Evolutionary conservation across 1,140 invertebrate genomes (phyloP).

Genomic region (Drosophila bocki): DNA sequence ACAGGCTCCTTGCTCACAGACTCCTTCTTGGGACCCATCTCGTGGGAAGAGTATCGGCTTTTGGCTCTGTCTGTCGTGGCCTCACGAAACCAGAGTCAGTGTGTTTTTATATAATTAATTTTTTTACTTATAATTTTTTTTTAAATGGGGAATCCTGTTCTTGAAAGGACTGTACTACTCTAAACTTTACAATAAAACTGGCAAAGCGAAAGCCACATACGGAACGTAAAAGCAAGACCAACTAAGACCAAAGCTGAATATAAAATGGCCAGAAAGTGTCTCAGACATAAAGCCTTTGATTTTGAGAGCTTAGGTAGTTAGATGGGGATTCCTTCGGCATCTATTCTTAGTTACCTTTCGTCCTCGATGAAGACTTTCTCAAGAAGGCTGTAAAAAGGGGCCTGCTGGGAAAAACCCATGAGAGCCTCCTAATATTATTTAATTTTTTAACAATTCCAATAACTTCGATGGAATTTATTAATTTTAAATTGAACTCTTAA

Average conservation of each 20-base stretch:
- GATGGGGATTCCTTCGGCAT: not conserved
- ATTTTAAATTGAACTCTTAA: too few relatives aligned
- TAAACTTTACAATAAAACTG: slow-evolving; percentile 32
- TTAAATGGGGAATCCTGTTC: not conserved
- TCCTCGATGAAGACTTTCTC: too few relatives aligned
- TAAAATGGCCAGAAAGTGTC: not conserved
- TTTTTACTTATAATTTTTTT: slow-evolving; percentile 45
- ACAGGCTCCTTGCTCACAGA: not conserved
- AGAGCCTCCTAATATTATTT: too few relatives aligned
- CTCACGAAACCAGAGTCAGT: not conserved
- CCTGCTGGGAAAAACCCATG: too few relatives aligned
- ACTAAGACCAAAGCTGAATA: slow-evolving; percentile 11
- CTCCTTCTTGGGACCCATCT: slow-evolving; percentile 8
- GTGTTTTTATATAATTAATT: slow-evolving; percentile 5
- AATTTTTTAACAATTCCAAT: too few relatives aligned
- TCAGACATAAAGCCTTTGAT: not conserved
- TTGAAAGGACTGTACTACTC: slow-evolving; percentile 20
- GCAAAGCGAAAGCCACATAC: not conserved
- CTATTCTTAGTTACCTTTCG: not conserved
- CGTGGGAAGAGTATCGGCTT: too few relatives aligned
- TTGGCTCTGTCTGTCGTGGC: not conserved
- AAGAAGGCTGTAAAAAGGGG: too few relatives aligned
- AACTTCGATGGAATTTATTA: too few relatives aligned
- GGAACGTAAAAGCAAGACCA: slow-evolving; percentile 25
- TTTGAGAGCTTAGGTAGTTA: not conserved